Percentiles rank a stretch among this genome's conserved stretches.
phyloP scores from a whole-genome alignment of 2,113 vertebrate species.

The Cyprinodon brontotheroides region DNA sequence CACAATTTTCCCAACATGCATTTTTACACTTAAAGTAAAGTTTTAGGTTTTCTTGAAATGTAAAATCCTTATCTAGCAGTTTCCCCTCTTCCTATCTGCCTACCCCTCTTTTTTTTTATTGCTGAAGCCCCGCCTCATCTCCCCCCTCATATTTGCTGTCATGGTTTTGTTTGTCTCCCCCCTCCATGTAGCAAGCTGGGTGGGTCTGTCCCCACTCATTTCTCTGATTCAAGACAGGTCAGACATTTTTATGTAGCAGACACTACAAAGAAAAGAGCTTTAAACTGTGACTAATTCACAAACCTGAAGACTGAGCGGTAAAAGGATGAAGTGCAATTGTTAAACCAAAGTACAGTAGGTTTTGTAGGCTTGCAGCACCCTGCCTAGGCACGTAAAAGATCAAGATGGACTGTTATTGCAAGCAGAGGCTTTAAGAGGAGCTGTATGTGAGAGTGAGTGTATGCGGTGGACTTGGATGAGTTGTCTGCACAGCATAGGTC shows the following conservation, averaged over 20 bases:
- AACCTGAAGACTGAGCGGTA: conserved; percentile 23
- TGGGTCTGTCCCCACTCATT: conserved; percentile 38
- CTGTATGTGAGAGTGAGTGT: conserved; percentile 33
- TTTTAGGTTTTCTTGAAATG: conserved; percentile 44
- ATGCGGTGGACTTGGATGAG: conserved; percentile 36
- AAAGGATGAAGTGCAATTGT: conserved; percentile 30
- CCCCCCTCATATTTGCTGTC: conserved; percentile 57
- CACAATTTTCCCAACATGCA: not conserved
- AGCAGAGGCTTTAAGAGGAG: conserved; percentile 42
- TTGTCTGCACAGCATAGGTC: conserved; percentile 65
- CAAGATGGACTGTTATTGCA: conserved; percentile 55
- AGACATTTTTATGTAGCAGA: conserved; percentile 58
- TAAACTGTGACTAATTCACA: conserved; percentile 41
- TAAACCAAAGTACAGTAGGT: conserved; percentile 48
- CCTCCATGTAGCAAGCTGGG: conserved; percentile 53
- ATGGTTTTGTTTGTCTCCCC: conserved; percentile 59
- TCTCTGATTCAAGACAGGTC: conserved; percentile 49
- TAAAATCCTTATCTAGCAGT: conserved; percentile 43
- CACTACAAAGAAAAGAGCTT: conserved; percentile 24
- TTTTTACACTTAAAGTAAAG: conserved; percentile 10
- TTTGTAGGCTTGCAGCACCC: conserved; percentile 34
- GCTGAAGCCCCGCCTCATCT: conserved; percentile 56
- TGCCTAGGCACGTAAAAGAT: conserved; percentile 57
- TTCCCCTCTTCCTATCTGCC: conserved; percentile 24
- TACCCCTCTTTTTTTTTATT: conserved; percentile 30